Conservation (phyloP, 2,797 vertebrate species). For the Phataginus tetradactyla region DNA sequence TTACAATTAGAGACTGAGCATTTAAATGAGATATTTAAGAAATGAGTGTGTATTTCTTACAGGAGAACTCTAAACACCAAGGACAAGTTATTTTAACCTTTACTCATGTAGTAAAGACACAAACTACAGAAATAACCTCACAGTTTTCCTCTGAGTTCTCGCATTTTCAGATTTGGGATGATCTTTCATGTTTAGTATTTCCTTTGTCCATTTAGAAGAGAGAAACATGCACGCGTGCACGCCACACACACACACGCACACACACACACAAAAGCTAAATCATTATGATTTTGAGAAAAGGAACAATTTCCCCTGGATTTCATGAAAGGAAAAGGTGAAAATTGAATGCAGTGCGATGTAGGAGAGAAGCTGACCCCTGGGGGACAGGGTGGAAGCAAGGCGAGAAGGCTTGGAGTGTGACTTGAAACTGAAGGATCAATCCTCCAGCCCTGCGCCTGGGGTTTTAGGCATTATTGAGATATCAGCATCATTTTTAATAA, state of each 20-base stretch:
- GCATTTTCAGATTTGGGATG: not conserved
- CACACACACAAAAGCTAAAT: not conserved
- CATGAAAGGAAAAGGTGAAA: not conserved
- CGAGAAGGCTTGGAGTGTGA: not conserved
- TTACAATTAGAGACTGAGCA: not conserved
- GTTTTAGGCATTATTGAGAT: not conserved
- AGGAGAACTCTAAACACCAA: not conserved
- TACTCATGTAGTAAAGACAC: not conserved
- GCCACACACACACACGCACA: not conserved
- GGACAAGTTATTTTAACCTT: not conserved
- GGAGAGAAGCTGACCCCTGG: not conserved
- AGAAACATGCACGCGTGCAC: not conserved
- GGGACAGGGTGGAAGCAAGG: not conserved
- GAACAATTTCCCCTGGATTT: not conserved
- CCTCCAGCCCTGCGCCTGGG: not conserved
- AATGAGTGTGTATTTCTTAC: not conserved
- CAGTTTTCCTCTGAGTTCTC: not conserved
- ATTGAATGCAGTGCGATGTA: not conserved
- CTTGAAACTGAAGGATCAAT: not conserved
- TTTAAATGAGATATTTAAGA: not conserved
- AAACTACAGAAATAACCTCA: not conserved
- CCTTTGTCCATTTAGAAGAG: not conserved
- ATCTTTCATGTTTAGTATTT: not conserved
- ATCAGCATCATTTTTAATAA: not conserved
- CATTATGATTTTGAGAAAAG: not conserved